Base-by-base conservation (phyloP, 2,797 vertebrate species). In the Petrocephalus schoutedeni region DNA sequence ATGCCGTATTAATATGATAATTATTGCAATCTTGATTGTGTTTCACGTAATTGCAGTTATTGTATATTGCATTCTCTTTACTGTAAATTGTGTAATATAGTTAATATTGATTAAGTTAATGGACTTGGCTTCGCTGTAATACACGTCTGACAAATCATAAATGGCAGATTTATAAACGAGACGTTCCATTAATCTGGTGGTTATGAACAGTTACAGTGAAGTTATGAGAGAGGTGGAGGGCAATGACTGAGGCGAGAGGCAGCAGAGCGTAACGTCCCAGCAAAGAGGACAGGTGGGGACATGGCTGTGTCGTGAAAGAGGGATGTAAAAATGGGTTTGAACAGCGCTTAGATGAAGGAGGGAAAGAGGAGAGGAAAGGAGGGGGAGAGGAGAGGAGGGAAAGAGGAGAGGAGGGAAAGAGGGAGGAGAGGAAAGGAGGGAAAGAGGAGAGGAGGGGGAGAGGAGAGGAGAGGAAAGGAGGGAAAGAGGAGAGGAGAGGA, bases 261-360 rank as follows among this genome's bases (percentile, higher is more conserved):
- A 19, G 3, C 36, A 80, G 74, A 80, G 74, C 36, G 74, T 41
- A 80, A 80, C 41, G 74, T 80, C 41, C 74, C 74, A 21, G 9
- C 36, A 1, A 80, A 10, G 16, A 49, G 74, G 74, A 80, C 74
- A 80, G 74, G 74, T 80, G 41, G 74, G 74, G 74, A 80, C 74
- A 49, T 45, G 49, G 67, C 41, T 6, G 8, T 80, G 74, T 49
- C n/a, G 74, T 80, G 74, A 80, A 80, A 80, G 41, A 80, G 74
- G 74, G 41, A 80, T 80, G 49, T 80, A 80, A 80, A 80, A 85
- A 67, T 74, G n/a, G 85, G 67, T 86, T 57, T 41, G 83, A 86
- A 88, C 74, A 9, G 61, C n/a, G 32, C 32, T 71, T 64, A 58
- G 84, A 88, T 77, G 16, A 86, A 67, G 19, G 64, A 86, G 59